Evolutionary conservation across 2,888 invertebrate genomes (phyloP).

Genomic region (Oscheius onirici): DNA sequence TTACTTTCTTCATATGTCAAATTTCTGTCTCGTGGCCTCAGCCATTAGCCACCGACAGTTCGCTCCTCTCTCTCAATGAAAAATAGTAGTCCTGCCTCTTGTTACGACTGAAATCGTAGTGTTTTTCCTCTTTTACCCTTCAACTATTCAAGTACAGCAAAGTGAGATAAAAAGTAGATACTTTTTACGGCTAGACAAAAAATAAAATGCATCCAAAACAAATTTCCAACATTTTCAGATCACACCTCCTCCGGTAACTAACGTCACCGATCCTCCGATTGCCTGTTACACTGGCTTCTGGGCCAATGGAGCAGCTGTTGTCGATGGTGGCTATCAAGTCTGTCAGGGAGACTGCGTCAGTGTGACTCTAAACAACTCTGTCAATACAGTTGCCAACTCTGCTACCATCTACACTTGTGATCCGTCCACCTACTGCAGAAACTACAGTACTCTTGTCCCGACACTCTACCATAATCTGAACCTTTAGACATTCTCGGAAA

Average conservation of each 20-base stretch:
- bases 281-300: conserved; percentile 52
- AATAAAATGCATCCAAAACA: too few species aligned
- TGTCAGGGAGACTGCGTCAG: conserved; percentile 53
- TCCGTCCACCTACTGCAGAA: conserved; percentile 32
- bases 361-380: conserved; percentile 36
- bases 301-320: conserved; percentile 35
- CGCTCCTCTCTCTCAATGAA: too few species aligned
- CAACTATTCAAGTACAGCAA: too few species aligned
- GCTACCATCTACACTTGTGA: conserved; percentile 50
- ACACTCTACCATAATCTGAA: too few species aligned
- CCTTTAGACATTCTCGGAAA: conserved; percentile 44
- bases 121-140: too few species aligned
- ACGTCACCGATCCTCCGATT: conserved; percentile 37
- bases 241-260: conserved; percentile 38
- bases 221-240: not conserved
- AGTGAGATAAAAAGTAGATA: too few species aligned
- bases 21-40: too few species aligned
- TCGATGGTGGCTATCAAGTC: conserved; percentile 39
- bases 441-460: conserved; percentile 21
- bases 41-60: too few species aligned
- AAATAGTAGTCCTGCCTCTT: too few species aligned
- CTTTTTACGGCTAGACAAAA: too few species aligned
- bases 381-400: conserved; percentile 33
- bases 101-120: too few species aligned
- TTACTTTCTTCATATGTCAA: too few species aligned